Percentiles rank a stretch among this genome's conserved stretches.
Evolutionary conservation across 1,140 invertebrate genomes (phyloP).

Genomic region (Mactra quadrangularis): DNA sequence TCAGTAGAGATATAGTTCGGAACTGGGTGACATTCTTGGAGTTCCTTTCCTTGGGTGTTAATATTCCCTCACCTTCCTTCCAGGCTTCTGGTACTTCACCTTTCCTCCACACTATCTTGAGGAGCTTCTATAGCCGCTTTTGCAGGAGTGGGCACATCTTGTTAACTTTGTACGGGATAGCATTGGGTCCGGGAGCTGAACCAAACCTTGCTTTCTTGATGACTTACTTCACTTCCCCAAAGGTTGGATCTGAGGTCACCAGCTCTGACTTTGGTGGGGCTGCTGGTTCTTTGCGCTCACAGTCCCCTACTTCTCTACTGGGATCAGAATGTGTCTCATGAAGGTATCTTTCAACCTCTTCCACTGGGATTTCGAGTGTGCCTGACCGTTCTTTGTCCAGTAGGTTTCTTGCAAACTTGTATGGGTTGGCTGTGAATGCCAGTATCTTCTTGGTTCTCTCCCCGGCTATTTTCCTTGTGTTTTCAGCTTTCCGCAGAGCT

Average conservation of each 20-base stretch:
- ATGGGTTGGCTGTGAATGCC: slow-evolving; percentile 24
- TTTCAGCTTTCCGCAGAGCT: neutral
- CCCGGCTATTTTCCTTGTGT: neutral
- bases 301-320: slow-evolving; percentile 30
- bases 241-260: slow-evolving; percentile 16
- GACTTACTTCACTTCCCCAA: slow-evolving; percentile 19
- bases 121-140: too few relatives aligned
- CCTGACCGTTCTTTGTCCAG: slow-evolving; percentile 10
- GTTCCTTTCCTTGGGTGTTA: neutral
- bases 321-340: slow-evolving; percentile 13
- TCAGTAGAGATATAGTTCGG: slow-evolving; percentile 26
- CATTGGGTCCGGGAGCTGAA: slow-evolving; percentile 37
- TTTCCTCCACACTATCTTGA: too few relatives aligned
- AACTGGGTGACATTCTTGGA: slow-evolving; percentile 23
- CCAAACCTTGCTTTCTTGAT: slow-evolving; percentile 33
- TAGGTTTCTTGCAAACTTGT: slow-evolving; percentile 22
- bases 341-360: slow-evolving; percentile 14
- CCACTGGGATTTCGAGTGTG: neutral
- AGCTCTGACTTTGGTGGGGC: slow-evolving; percentile 4
- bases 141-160: too few relatives aligned
- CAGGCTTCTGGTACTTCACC: slow-evolving; percentile 31
- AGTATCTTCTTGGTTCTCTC: neutral
- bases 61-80: slow-evolving; percentile 23
- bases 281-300: slow-evolving; percentile 16
- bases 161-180: slow-evolving; percentile 39